These are phyloP conservation scores for Hemichromis elongatus DNA, from an alignment of 2,113 vertebrate genomes.

Conservation along the genomic window DNA sequence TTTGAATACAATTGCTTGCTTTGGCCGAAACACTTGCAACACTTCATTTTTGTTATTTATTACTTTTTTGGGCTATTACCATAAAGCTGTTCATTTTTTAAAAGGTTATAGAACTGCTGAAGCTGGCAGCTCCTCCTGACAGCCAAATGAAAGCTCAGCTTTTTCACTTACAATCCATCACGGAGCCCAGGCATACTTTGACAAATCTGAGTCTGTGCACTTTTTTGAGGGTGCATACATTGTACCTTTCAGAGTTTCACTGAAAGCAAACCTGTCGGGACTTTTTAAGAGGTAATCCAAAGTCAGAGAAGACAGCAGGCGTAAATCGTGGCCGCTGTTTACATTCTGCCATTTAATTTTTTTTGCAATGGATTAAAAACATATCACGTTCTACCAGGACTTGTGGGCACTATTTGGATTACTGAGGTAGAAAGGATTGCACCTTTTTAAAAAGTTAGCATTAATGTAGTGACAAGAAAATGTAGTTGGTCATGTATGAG, in stretches of 20 bases:
- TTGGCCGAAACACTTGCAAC: background rate
- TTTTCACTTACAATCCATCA: slow-evolving; percentile 47
- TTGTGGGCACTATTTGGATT: background rate
- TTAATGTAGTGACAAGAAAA: background rate
- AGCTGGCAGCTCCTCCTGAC: slow-evolving; percentile 42
- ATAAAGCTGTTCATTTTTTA: slow-evolving; percentile 34
- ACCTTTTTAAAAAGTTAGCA: background rate
- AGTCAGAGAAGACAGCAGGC: background rate
- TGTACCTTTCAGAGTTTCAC: background rate
- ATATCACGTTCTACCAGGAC: background rate
- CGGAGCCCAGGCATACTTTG: slow-evolving; percentile 3
- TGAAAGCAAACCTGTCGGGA: background rate
- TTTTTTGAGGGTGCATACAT: background rate
- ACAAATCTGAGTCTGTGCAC: slow-evolving; percentile 42
- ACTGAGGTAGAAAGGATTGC: background rate
- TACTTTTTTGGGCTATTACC: slow-evolving; percentile 12
- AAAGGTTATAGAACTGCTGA: slow-evolving; percentile 46
- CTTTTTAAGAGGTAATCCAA: background rate
- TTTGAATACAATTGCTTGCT: background rate
- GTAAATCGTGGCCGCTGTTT: background rate
- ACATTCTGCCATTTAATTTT: background rate
- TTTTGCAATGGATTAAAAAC: background rate
- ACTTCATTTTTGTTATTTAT: slow-evolving; percentile 8
- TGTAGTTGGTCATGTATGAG: background rate
- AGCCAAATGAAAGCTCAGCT: slow-evolving; percentile 49